Evolutionary conservation across 64 coral and sea anemone species (phyloP).

Genomic region (Dendronephthya gigantea): DNA sequence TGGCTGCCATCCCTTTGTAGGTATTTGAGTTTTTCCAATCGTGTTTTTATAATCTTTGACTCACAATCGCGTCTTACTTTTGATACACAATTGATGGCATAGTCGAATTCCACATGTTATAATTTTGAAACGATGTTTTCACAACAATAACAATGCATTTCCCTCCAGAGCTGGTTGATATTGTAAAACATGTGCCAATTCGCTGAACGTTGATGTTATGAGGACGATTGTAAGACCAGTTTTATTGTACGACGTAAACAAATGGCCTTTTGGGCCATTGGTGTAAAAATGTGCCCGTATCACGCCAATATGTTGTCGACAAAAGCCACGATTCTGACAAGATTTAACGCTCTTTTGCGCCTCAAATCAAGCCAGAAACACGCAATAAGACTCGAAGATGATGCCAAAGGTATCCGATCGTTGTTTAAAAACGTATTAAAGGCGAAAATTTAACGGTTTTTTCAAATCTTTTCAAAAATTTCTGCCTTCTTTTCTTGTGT

Average conservation of each 20-base stretch:
- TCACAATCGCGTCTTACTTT: background rate
- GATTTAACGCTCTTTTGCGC: background rate
- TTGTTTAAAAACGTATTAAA: background rate
- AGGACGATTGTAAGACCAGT: background rate
- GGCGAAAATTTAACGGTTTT: background rate
- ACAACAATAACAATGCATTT: background rate
- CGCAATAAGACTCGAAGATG: background rate
- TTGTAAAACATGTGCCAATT: background rate
- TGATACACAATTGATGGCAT: too few species aligned
- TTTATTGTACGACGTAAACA: background rate
- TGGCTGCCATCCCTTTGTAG: background rate
- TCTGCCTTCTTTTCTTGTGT: background rate
- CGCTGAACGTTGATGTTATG: background rate
- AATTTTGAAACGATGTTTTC: background rate
- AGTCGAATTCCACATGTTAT: background rate
- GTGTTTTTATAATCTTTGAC: conserved; percentile 2
- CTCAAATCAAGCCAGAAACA: background rate
- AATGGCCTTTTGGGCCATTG: background rate
- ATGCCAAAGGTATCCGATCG: background rate
- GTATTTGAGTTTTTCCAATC: background rate
- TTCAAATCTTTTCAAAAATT: conserved; percentile 3
- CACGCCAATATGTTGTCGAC: background rate
- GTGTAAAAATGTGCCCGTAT: background rate
- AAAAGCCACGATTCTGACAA: background rate
- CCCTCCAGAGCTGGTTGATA: background rate